Conservation (phyloP, 2,888 invertebrate species). For the Rugalucina vietnamica region DNA sequence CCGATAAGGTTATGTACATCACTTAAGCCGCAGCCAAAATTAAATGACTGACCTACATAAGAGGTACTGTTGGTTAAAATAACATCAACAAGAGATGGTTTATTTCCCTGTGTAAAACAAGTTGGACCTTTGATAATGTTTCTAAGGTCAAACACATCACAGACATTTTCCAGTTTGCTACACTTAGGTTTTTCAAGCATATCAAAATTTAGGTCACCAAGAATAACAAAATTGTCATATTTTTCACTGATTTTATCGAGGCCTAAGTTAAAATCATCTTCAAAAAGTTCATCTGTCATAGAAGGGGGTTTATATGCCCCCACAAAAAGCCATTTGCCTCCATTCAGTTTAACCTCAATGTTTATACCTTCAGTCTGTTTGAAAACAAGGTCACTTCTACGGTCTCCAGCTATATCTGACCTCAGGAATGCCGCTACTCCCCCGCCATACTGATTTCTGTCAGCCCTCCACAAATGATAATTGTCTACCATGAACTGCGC, state of each 20-base stretch:
- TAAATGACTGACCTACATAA: too few species aligned
- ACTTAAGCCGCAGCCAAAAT: too few species aligned
- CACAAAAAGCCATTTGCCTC: constrained; percentile 24
- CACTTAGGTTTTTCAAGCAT: constrained; percentile 13
- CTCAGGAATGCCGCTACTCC: constrained; percentile 27
- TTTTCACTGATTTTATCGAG: constrained; percentile 23
- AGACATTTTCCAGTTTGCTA: not conserved
- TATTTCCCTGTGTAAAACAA: constrained; percentile 39
- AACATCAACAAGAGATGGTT: too few species aligned
- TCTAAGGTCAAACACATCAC: constrained; percentile 36
- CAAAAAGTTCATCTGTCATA: constrained; percentile 10
- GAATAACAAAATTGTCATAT: constrained; percentile 32
- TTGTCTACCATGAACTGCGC: constrained; percentile 27
- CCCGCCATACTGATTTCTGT: constrained; percentile 29
- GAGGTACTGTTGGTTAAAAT: too few species aligned
- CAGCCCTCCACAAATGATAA: constrained; percentile 28
- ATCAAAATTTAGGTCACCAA: constrained; percentile 44
- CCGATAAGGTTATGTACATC: too few species aligned
- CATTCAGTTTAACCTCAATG: constrained; percentile 24
- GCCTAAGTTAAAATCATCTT: not conserved
- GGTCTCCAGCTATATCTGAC: constrained; percentile 35
- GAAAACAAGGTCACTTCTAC: constrained; percentile 28
- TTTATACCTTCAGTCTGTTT: constrained; percentile 22
- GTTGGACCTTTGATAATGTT: constrained; percentile 29
- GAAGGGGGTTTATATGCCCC: constrained; percentile 37